Base-by-base conservation (phyloP, 2,888 invertebrate genomes). In the Autographa gamma region DNA sequence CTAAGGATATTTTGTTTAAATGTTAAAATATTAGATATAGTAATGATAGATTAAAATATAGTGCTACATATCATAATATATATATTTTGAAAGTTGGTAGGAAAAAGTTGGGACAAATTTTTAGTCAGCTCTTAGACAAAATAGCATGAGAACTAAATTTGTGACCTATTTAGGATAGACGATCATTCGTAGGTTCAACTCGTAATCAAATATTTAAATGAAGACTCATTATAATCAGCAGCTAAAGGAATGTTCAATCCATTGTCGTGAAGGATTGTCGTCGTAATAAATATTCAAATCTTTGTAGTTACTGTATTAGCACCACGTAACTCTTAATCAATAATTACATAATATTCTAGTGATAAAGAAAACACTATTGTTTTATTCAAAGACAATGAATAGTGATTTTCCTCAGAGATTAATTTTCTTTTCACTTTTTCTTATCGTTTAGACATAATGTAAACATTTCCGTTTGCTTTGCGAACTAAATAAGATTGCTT, bases 211-310 rank as follows among this genome's bases (percentile, higher is more conserved):
- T 48, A 48, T 48, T 48, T 16, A 48, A 48, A 48, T n/a, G 6
- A 48, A 2, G 6, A 5, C 48, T 48, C 48, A 48, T 48, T 48
- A 48, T 48, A n/a, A 48, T n/a, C 16, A 48, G 16, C 2, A 16
- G n/a, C 8, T n/a, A 48, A 48, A 16, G 48, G 48, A 48, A 48
- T 48, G 48, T n/a, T n/a, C n/a, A 5, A 6, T 7, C 48, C 48
- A 48, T 48, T 48, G 48, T 48, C 48, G 48, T 48, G 43, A 48
- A n/a, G 48, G 48, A 48, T 48, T 48, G n/a, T n/a, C 48, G 4
- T 16, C n/a, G n/a, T 48, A 38, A n/a, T 48, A 7, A n/a, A 48
- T 48, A 48, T 48, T 48, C n/a, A n/a, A 48, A 48, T 16, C 6
- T 48, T n/a, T 7, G n/a, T 48, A n/a, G 43, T 14, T 41, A 13